Evolutionary conservation across 2,797 vertebrate genomes (phyloP), one percentile per base, ranked within the genome.

Genomic region (Acrocephalus scirpaceus): DNA sequence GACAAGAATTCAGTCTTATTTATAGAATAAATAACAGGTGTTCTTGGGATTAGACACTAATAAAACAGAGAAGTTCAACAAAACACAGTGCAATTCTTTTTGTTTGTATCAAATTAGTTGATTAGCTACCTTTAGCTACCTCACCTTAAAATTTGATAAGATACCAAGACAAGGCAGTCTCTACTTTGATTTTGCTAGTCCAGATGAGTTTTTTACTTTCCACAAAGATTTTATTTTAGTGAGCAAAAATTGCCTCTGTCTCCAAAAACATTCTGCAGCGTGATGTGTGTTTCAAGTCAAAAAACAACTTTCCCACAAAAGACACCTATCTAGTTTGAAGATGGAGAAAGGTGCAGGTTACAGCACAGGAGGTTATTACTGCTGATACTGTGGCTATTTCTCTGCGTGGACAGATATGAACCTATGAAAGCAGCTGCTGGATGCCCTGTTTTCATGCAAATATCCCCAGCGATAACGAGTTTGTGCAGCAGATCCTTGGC

Each of bases 401-500:
- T 88, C 54, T 84, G 17, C 0, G 0, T 62, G 73, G 34, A 67
- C 25, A 88, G 38, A 40, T 25, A 45, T 3, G 51, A 77, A 73
- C 16, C 34, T 44, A 19, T 25, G 62, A 75, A 93, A 70, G 19
- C 50, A 75, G 62, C 27, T 76, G 30, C 47, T 86, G 70, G 61
- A 78, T 75, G 51, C 16, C 54, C 54, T 38, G 42, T 86, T 90
- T 81, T 51, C 88, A 86, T 66, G 56, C 56, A 93, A 62, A 92
- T 48, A 16, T 76, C 83, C 54, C 54, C 44, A 78, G 40, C 0
- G 1, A 65, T 47, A 90, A 38, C 0, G 2, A 65, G 65, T n/a
- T n/a, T 60, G 47, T 60, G 44, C 40, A 40, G 51, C 73, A 86
- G n/a, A 75, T 70, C 74, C 48, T 79, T 57, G 77, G 73, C 27